Percentiles rank a stretch among this genome's conserved stretches.
Conservation (phyloP, 2,888 invertebrate genomes). For the Alloscopus bannaensis region DNA sequence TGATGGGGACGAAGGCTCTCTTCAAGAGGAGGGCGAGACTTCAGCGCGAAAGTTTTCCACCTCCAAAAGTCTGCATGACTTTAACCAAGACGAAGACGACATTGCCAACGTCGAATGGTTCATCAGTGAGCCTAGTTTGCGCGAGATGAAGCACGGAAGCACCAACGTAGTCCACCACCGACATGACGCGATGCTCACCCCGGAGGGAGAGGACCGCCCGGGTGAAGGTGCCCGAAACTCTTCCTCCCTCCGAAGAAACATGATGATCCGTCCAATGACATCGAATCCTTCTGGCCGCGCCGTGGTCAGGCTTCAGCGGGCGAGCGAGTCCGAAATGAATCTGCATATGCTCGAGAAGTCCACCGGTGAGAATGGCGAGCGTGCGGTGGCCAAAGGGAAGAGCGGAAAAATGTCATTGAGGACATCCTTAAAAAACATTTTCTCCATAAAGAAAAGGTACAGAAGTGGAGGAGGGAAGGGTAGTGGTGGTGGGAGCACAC, state of each 20-base stretch:
- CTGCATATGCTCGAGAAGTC: slow-evolving; percentile 43
- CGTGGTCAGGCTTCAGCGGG: slow-evolving; percentile 60
- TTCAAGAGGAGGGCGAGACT: slow-evolving; percentile 46
- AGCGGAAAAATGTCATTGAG: slow-evolving; percentile 74
- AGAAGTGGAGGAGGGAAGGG: slow-evolving; percentile 35
- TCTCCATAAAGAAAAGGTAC: slow-evolving; percentile 75
- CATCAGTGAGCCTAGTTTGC: slow-evolving; percentile 67
- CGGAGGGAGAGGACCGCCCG: slow-evolving; percentile 21
- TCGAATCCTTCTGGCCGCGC: slow-evolving; percentile 57
- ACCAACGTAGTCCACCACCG: slow-evolving; percentile 41
- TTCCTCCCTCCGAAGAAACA: slow-evolving; percentile 53
- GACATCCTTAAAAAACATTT: slow-evolving; percentile 75
- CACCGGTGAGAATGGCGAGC: slow-evolving; percentile 38
- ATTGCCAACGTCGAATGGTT: slow-evolving; percentile 60
- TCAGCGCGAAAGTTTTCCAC: slow-evolving; percentile 60
- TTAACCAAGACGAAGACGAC: slow-evolving; percentile 53
- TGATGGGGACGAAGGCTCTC: slow-evolving; percentile 62
- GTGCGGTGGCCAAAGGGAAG: slow-evolving; percentile 59
- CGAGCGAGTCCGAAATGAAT: slow-evolving; percentile 65
- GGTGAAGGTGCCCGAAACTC: not conserved
- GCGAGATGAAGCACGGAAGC: slow-evolving; percentile 49
- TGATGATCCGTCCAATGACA: slow-evolving; percentile 63
- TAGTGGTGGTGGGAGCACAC: slow-evolving; percentile 18
- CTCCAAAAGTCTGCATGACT: slow-evolving; percentile 69
- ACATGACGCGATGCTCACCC: slow-evolving; percentile 31